Conservation (phyloP, 2,113 vertebrate genomes). For the Chiloscyllium plagiosum region DNA sequence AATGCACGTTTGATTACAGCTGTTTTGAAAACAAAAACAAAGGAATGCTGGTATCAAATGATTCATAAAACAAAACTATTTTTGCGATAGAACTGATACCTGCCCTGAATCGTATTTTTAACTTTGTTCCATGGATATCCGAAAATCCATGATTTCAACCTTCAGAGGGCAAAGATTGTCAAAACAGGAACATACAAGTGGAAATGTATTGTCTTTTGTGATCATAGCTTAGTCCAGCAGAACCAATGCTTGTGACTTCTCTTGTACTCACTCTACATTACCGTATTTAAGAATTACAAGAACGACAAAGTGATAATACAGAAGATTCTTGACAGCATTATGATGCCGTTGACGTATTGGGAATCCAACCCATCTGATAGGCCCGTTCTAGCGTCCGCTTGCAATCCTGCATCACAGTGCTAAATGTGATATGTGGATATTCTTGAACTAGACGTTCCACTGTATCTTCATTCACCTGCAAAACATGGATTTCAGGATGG, state of each 20-base stretch:
- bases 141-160: constrained; percentile 29
- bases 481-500: constrained; percentile 39
- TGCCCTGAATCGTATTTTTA: neutral
- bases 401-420: constrained; percentile 98
- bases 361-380: constrained; percentile 99
- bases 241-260: neutral
- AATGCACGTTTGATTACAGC: neutral
- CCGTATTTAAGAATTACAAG: constrained; percentile 29
- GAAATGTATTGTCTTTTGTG: constrained; percentile 7
- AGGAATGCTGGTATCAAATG: neutral
- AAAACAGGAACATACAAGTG: constrained; percentile 6
- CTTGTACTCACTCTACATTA: constrained; percentile 8
- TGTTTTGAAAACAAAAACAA: neutral
- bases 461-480: constrained; percentile 89
- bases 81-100: neutral
- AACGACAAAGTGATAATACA: neutral
- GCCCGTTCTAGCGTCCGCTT: constrained; percentile 96
- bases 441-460: constrained; percentile 93
- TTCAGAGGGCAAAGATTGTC: constrained; percentile 25
- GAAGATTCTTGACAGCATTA: constrained; percentile 52
- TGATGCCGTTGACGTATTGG: constrained; percentile 77
- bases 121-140: neutral
- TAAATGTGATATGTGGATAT: constrained; percentile 96
- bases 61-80: constrained; percentile 29
- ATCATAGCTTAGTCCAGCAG: neutral